Conservation (phyloP, 1,140 invertebrate genomes). For the Cherax destructor region DNA sequence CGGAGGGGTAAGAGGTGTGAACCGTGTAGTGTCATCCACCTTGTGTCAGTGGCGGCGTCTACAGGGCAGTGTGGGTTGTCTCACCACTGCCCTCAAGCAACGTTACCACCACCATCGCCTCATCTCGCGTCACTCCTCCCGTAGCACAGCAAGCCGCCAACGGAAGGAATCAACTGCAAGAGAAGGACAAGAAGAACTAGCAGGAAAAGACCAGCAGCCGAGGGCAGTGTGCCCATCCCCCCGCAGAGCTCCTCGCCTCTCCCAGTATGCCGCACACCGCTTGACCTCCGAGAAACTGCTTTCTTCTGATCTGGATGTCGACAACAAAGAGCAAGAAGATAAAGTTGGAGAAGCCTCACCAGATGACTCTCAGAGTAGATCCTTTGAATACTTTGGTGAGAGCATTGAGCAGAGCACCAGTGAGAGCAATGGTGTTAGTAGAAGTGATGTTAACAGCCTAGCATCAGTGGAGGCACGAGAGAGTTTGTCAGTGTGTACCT, state of each 20-base stretch:
- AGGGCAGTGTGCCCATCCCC: background rate
- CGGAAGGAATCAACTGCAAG: background rate
- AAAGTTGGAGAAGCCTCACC: background rate
- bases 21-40: constrained; percentile 30
- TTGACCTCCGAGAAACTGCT: background rate
- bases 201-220: background rate
- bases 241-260: background rate
- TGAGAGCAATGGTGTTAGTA: background rate
- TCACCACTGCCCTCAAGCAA: constrained; percentile 30
- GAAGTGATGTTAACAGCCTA: background rate
- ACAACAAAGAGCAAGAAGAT: background rate
- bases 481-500: constrained; percentile 17
- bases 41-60: constrained; percentile 34
- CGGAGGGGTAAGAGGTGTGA: constrained; percentile 22
- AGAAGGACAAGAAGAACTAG: background rate
- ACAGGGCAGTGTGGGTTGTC: constrained; percentile 41
- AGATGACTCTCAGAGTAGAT: no score
- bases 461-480: background rate
- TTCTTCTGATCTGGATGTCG: no score
- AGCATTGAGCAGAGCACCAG: background rate
- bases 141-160: no score
- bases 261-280: background rate
- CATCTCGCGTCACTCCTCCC: background rate
- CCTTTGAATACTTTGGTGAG: background rate
- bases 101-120: constrained; percentile 41